Evolutionary conservation across 2,888 invertebrate genomes (phyloP), one percentile per base, ranked within the genome.

Genomic region (Pseudeuparius sepicola): DNA sequence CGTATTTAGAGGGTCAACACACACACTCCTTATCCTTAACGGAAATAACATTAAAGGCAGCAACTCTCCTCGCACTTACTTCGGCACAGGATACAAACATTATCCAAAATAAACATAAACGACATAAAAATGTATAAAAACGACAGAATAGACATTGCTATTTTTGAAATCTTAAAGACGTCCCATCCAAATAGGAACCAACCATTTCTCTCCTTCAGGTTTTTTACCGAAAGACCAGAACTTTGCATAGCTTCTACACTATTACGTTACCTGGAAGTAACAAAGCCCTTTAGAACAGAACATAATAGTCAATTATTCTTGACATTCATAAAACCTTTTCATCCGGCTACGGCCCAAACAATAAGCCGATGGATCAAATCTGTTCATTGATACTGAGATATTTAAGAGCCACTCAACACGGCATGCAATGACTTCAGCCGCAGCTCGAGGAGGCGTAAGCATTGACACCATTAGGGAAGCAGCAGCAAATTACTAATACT

Each of bases 351-450:
- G 7, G 14, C 38, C 4, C 38, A 38, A 24, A 30, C 38, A 7
- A 20, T 34, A 12, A 34, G 34, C 14, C 10, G 38, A 14, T 38
- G 34, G 34, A 14, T 39, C 9, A 28, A 34, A 13, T 28, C 16
- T 7, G 34, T 34, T 26, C 17, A 32, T 38, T 31, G 29, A 32
- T 16, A 13, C 11, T 12, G 18, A 24, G 13, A 36, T 29, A 16
- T 36, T 39, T 29, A 36, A 26, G 24, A 26, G 35, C 7, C 29
- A 41, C 30, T 35, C 33, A 26, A 29, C 29, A 11, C 30, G 37
- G 12, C 41, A 41, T 29, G 36, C 41, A 5, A 28, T 32, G 11
- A 41, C 37, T 13, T 41, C 37, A 14, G 37, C 37, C 16, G 41
- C 29, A 18, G 27, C 29, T 12, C 13, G 32, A 27, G 6, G 12